Percentiles rank a stretch among this genome's conserved stretches.
phyloP scores from a whole-genome alignment of 2,797 vertebrate genomes.

The Phoeniculus purpureus region DNA sequence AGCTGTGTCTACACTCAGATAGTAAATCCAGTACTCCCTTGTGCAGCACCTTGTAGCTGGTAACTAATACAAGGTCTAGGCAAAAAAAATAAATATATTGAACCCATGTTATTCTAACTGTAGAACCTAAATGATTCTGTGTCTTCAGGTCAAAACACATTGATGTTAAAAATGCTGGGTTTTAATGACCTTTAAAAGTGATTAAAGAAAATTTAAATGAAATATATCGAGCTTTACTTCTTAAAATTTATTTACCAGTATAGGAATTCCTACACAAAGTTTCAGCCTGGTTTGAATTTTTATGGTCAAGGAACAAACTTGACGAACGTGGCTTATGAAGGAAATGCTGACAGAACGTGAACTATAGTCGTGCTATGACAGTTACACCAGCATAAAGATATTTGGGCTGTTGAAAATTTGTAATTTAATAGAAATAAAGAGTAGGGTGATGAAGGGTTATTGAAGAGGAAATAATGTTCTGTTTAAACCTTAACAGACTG shows the following conservation, averaged over 20 bases:
- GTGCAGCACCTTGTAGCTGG: not conserved
- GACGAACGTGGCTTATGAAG: conserved; percentile 80
- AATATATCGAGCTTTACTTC: not conserved
- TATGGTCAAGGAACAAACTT: conserved; percentile 79
- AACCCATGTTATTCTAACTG: not conserved
- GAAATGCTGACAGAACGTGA: conserved; percentile 84
- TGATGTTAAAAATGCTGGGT: not conserved
- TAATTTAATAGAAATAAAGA: not conserved
- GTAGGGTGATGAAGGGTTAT: not conserved
- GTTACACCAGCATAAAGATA: conserved; percentile 59
- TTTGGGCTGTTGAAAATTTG: conserved; percentile 39
- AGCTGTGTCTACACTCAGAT: conserved; percentile 16
- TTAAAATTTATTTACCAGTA: not conserved
- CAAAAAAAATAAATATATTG: not conserved
- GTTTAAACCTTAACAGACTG: not conserved
- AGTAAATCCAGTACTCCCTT: not conserved
- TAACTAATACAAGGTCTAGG: conserved; percentile 7
- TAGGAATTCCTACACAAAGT: conserved; percentile 67
- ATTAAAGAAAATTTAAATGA: not conserved
- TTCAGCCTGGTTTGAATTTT: conserved; percentile 74
- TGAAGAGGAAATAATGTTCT: not conserved
- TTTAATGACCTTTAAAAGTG: not conserved
- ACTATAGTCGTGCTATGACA: conserved; percentile 73
- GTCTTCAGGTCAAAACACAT: not conserved
- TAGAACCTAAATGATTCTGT: not conserved